Conservation (phyloP, 1,140 invertebrate species). For the Drosophila sulfurigaster region DNA sequence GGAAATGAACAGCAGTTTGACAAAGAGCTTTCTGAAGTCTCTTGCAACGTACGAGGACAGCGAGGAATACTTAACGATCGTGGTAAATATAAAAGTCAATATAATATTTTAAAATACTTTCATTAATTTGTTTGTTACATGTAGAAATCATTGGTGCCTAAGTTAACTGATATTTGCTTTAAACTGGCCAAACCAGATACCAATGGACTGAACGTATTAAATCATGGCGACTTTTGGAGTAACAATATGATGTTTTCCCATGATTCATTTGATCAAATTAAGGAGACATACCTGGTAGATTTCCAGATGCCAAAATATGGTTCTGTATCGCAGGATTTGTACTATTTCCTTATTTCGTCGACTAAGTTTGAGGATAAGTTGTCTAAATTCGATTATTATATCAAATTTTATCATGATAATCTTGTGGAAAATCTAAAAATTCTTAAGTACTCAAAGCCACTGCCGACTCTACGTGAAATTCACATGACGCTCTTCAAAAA, state of each 20-base stretch:
- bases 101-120: too few relatives aligned
- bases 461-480: conserved; percentile 61
- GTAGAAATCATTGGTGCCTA: conserved; percentile 4
- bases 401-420: conserved; percentile 74
- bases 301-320: conserved; percentile 71
- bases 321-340: conserved; percentile 60
- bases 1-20: too few relatives aligned
- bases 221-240: conserved; percentile 87
- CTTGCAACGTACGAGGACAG: too few relatives aligned
- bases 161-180: conserved; percentile 43
- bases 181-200: conserved; percentile 57
- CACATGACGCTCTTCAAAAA: conserved; percentile 55
- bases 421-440: conserved; percentile 62
- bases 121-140: too few relatives aligned
- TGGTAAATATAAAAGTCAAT: too few relatives aligned
- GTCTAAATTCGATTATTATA: conserved; percentile 70
- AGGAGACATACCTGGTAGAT: conserved; percentile 66
- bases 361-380: conserved; percentile 71
- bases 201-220: conserved; percentile 87
- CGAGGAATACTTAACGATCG: too few relatives aligned
- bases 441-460: conserved; percentile 59
- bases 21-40: too few relatives aligned
- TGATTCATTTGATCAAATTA: conserved; percentile 80
- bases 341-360: conserved; percentile 68
- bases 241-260: conserved; percentile 88